Evolutionary conservation across 2,113 vertebrate genomes (phyloP).

Genomic region (Gymnogyps californianus): DNA sequence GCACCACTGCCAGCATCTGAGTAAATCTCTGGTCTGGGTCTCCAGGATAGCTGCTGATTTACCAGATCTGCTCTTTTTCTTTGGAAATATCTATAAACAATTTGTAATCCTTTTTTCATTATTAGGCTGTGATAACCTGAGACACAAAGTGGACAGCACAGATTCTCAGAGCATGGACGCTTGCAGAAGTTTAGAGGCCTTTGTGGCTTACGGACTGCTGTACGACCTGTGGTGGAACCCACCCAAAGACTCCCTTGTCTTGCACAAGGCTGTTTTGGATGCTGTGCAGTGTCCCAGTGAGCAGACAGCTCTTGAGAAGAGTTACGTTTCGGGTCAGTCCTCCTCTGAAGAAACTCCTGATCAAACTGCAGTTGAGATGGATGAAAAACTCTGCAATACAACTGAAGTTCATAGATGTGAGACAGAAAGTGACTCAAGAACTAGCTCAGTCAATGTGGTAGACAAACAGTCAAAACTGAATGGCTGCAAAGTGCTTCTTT

Average conservation of each 20-base stretch:
- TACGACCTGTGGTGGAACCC: conserved; percentile 88
- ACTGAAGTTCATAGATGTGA: not conserved
- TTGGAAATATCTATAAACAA: not conserved
- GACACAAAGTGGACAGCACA: conserved; percentile 49
- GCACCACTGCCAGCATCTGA: not conserved
- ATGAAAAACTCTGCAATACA: not conserved
- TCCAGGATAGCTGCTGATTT: not conserved
- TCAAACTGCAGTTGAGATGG: not conserved
- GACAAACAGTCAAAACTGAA: conserved; percentile 26
- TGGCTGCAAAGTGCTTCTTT: conserved; percentile 75
- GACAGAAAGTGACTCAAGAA: not conserved
- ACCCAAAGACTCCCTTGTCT: not conserved
- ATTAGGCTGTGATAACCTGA: conserved; percentile 71
- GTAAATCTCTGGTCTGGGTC: not conserved
- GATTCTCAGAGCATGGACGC: conserved; percentile 65
- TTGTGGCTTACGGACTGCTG: conserved; percentile 78
- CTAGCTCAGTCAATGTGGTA: not conserved
- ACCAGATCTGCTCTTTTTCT: not conserved
- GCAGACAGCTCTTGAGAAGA: not conserved
- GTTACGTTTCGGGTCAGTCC: not conserved
- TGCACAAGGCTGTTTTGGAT: not conserved
- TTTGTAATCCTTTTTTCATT: not conserved
- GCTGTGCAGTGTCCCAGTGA: not conserved
- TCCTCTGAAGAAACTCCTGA: not conserved
- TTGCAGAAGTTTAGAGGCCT: conserved; percentile 80